Conservation (phyloP, 92 coral and sea anemone species). For the Zoanthus solanderi region DNA sequence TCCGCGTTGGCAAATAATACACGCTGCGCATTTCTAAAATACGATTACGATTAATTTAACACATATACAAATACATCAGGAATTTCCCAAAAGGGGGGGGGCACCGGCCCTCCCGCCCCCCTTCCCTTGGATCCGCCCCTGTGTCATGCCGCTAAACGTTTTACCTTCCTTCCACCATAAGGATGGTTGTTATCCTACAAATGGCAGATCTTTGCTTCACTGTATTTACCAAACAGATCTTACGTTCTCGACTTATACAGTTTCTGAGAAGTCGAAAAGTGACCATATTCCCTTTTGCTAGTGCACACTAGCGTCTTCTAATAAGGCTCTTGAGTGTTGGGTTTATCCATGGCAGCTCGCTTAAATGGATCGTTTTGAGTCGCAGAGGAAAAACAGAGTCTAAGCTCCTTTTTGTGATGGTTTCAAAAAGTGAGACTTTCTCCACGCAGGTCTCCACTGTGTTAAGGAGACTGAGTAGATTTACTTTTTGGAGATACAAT, state of each 20-base stretch:
- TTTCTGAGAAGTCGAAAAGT: not conserved
- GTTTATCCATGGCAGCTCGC: constrained; percentile 28
- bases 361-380: not conserved
- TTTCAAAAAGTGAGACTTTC: too few species aligned
- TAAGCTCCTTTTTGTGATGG: constrained; percentile 37
- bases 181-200: not conserved
- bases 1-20: too few species aligned
- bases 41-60: too few species aligned
- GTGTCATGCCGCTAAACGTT: too few species aligned
- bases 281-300: constrained; percentile 2
- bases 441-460: not conserved
- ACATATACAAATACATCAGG: too few species aligned
- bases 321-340: too few species aligned
- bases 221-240: not conserved
- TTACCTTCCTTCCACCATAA: too few species aligned
- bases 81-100: too few species aligned
- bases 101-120: too few species aligned
- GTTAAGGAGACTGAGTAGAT: constrained; percentile 26
- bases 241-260: not conserved
- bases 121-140: too few species aligned
- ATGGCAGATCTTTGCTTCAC: constrained; percentile 14
- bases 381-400: not conserved
- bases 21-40: too few species aligned
- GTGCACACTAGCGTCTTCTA: not conserved
- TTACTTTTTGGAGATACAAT: constrained; percentile 35